Evolutionary conservation across 2,797 vertebrate genomes (phyloP), one percentile per base, ranked within the genome.

Genomic region (Syngnathus acus): DNA sequence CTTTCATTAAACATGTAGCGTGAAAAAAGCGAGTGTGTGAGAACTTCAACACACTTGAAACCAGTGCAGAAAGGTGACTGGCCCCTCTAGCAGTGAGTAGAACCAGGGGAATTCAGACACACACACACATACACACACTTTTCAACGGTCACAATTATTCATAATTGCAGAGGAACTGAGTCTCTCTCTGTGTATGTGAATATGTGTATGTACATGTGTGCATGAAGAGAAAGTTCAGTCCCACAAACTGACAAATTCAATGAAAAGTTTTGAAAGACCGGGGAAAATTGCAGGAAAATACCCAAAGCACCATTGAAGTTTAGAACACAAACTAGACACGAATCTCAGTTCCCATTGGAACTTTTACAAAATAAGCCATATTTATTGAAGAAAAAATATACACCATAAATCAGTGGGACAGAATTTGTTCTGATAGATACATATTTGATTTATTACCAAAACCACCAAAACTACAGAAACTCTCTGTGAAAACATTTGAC

Each of bases 91-190:
- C 82, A 50, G 61, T 86, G 84, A 88, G 81, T 78, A 87, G 81
- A 86, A 85, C 71, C 81, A 86, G 81, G 80, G 77, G 76, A 85
- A 64, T 80, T 67, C 71, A 72, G 76, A 48, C 47, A 48, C 47
- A 48, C 14, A 17, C 54, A 57, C 26, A 74, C 78, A 62, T 78
- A 73, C 75, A 66, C 77, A 75, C 71, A 78, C 62, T 80, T 80
- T 86, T 83, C 71, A 74, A 73, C 79, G 65, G 73, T 82, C 69
- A 86, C 81, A 88, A 88, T 88, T 89, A 87, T 78, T 85, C 72
- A 77, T 84, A 83, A 86, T 85, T 88, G 79, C 70, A 14, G 69
- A 65, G 62, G 71, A 80, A 81, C 62, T 42, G 13, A 72, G 66
- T 45, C 58, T 65, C 61, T 42, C 14, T 70, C 64, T 40, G 63